Percentiles rank a stretch among this genome's conserved stretches.
Conservation (phyloP, 2,888 invertebrate species). For the Lochmaea capreae region DNA sequence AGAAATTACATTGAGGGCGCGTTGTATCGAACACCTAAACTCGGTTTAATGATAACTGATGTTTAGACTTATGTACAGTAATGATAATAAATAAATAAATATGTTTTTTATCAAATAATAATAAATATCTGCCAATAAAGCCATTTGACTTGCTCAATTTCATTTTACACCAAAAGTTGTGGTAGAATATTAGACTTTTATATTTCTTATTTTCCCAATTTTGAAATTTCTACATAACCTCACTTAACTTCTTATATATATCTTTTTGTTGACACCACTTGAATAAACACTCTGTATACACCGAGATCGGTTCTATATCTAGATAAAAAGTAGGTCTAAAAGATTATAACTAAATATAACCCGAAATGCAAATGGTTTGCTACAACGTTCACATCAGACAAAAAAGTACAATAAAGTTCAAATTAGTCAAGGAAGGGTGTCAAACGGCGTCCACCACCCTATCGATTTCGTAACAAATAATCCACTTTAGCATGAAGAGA, state of each 20-base stretch:
- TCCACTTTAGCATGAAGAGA: slow-evolving; percentile 42
- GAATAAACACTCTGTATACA: too few species aligned
- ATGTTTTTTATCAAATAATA: too few species aligned
- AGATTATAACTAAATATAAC: background rate
- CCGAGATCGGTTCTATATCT: too few species aligned
- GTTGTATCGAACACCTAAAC: too few species aligned
- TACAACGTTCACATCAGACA: background rate
- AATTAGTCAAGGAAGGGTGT: slow-evolving; percentile 31
- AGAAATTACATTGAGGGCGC: too few species aligned
- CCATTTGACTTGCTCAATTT: too few species aligned
- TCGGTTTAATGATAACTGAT: too few species aligned
- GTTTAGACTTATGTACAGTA: too few species aligned
- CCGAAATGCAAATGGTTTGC: background rate
- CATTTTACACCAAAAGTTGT: background rate
- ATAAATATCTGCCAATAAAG: too few species aligned
- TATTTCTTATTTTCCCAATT: background rate
- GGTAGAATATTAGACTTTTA: background rate
- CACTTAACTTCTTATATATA: background rate
- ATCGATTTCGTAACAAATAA: slow-evolving; percentile 44
- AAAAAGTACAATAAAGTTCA: slow-evolving; percentile 12
- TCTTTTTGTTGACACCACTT: background rate
- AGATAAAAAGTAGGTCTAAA: background rate
- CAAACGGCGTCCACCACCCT: slow-evolving; percentile 9
- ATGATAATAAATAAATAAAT: too few species aligned
- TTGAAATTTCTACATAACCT: background rate